Base-by-base conservation (phyloP, 2,113 vertebrate genomes). In the Hylia prasina region DNA sequence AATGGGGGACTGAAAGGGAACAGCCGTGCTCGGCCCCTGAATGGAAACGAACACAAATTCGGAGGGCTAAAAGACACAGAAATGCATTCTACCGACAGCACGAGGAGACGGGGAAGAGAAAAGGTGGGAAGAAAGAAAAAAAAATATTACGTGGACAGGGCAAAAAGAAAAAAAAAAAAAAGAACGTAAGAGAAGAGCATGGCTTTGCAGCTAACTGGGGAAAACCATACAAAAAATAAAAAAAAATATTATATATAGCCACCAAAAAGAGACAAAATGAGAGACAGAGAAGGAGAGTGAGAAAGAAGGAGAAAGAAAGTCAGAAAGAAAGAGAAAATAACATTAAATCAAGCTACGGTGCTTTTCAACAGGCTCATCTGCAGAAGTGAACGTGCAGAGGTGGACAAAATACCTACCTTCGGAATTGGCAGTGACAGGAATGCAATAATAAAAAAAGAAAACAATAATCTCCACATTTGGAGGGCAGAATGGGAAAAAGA, bases 301-400 rank as follows among this genome's bases (percentile, higher is more conserved):
- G 97, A 97, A 89, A 93, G 90, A 88, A 85, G 96, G 95, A 97
- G 95, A 97, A 96, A 98, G 94, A 92, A 95, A 97, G 95, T 96
- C 96, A 96, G 96, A 97, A 95, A 71, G 87, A 97, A 95, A 97
- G 79, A 94, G 97, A 97, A 97, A 98, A 97, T 96, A 98, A 99
- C 99, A 99, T 99, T 98, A 98, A 98, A 98, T 99, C 99, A 99
- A 99, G 99, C 99, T 99, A 98, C 98, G 98, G 99, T 99, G 99
- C 98, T 99, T 97, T 97, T 99, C 90, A 97, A 99, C 98, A 99
- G 99, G 99, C 99, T 99, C 98, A 98, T 99, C 99, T 99, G 99
- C 98, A 99, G 98, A 98, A 99, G 98, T 99, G 98, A 99, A 99
- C 98, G 99, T 99, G 99, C 98, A 98, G 98, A 99, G 99, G 98